A percentile compares a stretch with the other conserved stretches of the same genome.
phyloP scores from a whole-genome alignment of 2,888 invertebrate species.

The Clunio marinus region DNA sequence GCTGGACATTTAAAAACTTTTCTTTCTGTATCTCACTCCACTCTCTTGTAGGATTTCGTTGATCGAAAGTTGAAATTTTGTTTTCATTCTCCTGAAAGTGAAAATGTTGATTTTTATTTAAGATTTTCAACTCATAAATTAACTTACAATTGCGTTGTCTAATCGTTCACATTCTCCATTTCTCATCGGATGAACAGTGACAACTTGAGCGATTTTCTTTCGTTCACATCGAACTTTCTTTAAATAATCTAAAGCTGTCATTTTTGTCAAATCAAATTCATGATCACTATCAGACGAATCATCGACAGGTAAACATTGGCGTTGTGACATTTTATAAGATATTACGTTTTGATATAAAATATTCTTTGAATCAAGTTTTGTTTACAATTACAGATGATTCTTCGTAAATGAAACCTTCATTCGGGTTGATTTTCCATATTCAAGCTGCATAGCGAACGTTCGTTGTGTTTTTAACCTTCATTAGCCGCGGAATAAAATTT shows the following conservation, averaged over 20 bases:
- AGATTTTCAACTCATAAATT: background rate
- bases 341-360: background rate
- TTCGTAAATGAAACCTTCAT: background rate
- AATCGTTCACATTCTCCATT: background rate
- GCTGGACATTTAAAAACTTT: constrained; percentile 45
- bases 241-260: constrained; percentile 2
- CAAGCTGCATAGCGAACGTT: too few relatives aligned
- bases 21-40: constrained; percentile 47
- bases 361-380: background rate
- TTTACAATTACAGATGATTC: background rate
- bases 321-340: constrained; percentile 22
- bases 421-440: too few relatives aligned
- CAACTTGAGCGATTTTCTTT: constrained; percentile 12
- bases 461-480: too few relatives aligned
- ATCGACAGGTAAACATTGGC: constrained; percentile 10
- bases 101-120: too few relatives aligned
- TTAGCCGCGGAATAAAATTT: too few relatives aligned
- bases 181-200: background rate
- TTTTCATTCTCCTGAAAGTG: too few relatives aligned
- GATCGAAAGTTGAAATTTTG: too few relatives aligned
- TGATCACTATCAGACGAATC: constrained; percentile 1
- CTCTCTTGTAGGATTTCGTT: constrained; percentile 43
- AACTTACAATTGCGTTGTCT: background rate
- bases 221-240: constrained; percentile 17
- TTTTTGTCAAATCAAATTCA: background rate